Evolutionary conservation across 2,113 vertebrate genomes (phyloP).

Genomic region (Periophthalmus modestus): DNA sequence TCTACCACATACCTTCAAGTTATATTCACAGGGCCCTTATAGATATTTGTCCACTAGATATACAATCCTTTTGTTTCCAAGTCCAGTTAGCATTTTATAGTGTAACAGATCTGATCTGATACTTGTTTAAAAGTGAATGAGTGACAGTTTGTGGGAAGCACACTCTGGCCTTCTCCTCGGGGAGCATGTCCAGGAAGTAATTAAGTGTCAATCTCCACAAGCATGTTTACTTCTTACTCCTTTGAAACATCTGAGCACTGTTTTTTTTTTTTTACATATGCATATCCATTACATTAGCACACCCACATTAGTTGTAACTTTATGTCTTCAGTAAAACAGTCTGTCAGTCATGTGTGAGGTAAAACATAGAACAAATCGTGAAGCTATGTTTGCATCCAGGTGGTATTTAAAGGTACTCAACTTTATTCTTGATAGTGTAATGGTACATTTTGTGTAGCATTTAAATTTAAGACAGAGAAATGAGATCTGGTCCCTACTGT

Average conservation of each 20-base stretch:
- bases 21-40: no score
- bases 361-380: no score
- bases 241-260: neutral
- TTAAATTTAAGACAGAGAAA: no score
- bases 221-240: neutral
- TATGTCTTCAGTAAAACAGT: neutral
- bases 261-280: no score
- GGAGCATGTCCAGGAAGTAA: neutral
- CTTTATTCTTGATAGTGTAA: no score
- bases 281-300: no score
- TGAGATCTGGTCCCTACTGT: no score
- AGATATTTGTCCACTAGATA: neutral
- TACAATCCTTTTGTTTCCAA: neutral
- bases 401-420: neutral
- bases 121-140: neutral
- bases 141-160: neutral
- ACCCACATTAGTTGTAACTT: neutral
- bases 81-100: neutral
- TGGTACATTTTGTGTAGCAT: no score
- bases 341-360: neutral
- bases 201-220: neutral
- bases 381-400: neutral
- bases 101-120: neutral
- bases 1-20: no score
- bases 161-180: neutral